These are phyloP conservation scores for Bradynema listronoti DNA, from an alignment of 1,140 invertebrate genomes.

Conservation along the genomic window DNA sequence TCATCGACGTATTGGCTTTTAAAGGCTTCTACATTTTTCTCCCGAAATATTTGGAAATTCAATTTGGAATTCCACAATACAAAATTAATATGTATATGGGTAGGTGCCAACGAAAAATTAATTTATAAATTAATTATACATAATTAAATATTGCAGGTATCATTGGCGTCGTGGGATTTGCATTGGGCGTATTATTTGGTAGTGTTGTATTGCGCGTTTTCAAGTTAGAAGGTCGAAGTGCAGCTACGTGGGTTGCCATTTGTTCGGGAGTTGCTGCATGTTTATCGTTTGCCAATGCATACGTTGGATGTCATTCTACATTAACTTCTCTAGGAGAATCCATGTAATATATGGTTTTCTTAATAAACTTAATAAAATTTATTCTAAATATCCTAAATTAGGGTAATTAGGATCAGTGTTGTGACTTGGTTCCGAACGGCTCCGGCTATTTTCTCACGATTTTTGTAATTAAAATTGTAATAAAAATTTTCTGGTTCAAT, in stretches of 20 bases:
- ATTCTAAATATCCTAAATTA: too few relatives aligned
- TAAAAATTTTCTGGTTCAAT: too few relatives aligned
- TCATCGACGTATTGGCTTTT: conserved; percentile 53
- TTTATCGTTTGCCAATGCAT: conserved; percentile 44
- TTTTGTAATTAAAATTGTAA: too few relatives aligned
- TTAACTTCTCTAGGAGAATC: conserved; percentile 36
- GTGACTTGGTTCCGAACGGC: too few relatives aligned
- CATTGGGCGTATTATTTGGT: conserved; percentile 39
- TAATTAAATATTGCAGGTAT: conserved; percentile 30
- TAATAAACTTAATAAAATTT: too few relatives aligned
- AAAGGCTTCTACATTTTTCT: conserved; percentile 56
- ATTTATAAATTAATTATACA: background rate
- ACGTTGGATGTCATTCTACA: conserved; percentile 51
- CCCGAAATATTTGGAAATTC: conserved; percentile 56
- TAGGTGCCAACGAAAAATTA: conserved; percentile 25
- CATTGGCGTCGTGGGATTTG: conserved; percentile 56
- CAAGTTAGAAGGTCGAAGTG: conserved; percentile 49
- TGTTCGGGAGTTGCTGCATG: conserved; percentile 41
- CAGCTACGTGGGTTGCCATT: conserved; percentile 46
- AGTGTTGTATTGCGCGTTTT: conserved; percentile 36
- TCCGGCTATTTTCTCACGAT: too few relatives aligned
- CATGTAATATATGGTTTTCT: too few relatives aligned
- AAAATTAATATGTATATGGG: conserved; percentile 55
- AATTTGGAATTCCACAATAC: conserved; percentile 57
- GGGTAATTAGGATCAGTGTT: too few relatives aligned